Percentiles rank a stretch among this genome's conserved stretches.
These are phyloP conservation scores for Halcyon malimbica DNA, from an alignment of 2,113 vertebrate genomes.

Conservation along the genomic window DNA sequence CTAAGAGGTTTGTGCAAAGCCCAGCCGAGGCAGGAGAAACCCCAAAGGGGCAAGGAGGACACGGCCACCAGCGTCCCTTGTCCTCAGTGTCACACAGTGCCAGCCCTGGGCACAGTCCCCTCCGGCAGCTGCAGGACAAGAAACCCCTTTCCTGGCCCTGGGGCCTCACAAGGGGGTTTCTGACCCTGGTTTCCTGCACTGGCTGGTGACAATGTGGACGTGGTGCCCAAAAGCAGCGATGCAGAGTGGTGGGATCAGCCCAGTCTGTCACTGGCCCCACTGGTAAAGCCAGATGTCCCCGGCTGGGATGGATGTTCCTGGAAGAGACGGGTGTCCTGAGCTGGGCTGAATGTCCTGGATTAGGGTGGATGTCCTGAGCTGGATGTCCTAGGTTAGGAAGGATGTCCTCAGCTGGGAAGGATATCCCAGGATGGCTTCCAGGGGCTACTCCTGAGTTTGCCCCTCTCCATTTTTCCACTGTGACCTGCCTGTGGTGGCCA, in stretches of 20 bases:
- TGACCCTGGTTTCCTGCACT: not conserved
- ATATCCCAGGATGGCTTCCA: not conserved
- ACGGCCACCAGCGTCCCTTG: rapidly evolving
- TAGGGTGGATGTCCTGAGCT: not conserved
- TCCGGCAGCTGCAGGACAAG: not conserved
- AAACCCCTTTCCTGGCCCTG: not conserved
- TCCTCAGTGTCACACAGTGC: not conserved
- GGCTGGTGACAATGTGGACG: rapidly evolving
- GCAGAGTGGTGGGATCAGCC: not conserved
- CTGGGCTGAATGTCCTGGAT: rapidly evolving
- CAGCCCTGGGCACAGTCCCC: not conserved
- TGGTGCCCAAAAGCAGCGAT: not conserved
- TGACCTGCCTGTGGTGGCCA: not conserved
- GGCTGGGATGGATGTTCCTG: not conserved
- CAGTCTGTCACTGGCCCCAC: not conserved
- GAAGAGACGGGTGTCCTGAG: not conserved
- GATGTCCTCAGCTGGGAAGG: not conserved
- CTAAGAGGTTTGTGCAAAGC: not conserved
- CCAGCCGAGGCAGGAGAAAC: not conserved
- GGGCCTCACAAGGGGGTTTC: not conserved
- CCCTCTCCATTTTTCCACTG: not conserved
- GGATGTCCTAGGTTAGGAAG: rapidly evolving
- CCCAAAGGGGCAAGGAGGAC: not conserved
- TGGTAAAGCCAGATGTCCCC: not conserved
- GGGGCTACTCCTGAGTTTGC: not conserved